Percentiles rank a stretch among this genome's conserved stretches.
phyloP scores from a whole-genome alignment of 2,888 invertebrate genomes.

The Microctonus aethiopoides region DNA sequence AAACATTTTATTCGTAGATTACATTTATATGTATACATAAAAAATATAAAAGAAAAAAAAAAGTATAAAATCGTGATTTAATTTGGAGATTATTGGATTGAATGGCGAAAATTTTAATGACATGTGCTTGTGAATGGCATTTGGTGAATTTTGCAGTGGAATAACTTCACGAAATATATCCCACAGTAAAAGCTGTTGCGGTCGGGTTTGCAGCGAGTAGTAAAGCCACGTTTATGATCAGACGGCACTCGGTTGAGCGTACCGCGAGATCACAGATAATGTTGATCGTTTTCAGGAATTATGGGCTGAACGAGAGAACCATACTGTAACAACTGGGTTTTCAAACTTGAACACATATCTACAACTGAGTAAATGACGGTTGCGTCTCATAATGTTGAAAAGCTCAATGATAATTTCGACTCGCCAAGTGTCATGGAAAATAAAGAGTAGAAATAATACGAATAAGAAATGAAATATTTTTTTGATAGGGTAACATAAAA shows the following conservation, averaged over 20 bases:
- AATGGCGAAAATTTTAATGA: background rate
- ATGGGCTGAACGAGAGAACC: conserved; percentile 10
- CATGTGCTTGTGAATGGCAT: conserved; percentile 4
- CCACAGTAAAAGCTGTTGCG: conserved; percentile 9
- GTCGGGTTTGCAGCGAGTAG: conserved; percentile 20
- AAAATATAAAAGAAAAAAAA: background rate
- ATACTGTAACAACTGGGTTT: background rate
- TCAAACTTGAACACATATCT: background rate
- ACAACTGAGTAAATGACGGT: background rate
- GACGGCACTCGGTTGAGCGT: conserved; percentile 10
- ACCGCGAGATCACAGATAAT: conserved; percentile 27
- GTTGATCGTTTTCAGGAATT: conserved; percentile 24
- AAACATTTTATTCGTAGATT: background rate
- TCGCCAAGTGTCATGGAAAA: background rate
- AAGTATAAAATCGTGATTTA: no score
- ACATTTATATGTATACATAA: background rate
- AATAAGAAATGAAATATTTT: background rate
- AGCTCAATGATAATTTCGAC: background rate
- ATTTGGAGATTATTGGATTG: background rate
- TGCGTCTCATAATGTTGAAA: background rate
- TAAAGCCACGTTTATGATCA: conserved; percentile 30
- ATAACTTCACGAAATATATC: conserved; percentile 4
- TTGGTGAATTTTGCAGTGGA: conserved; percentile 13
- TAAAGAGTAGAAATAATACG: background rate
- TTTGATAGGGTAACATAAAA: background rate